Percentiles rank a stretch among this genome's conserved stretches.
These are phyloP conservation scores for Plutomurus gul DNA, from an alignment of 1,140 invertebrate genomes.

Conservation along the genomic window DNA sequence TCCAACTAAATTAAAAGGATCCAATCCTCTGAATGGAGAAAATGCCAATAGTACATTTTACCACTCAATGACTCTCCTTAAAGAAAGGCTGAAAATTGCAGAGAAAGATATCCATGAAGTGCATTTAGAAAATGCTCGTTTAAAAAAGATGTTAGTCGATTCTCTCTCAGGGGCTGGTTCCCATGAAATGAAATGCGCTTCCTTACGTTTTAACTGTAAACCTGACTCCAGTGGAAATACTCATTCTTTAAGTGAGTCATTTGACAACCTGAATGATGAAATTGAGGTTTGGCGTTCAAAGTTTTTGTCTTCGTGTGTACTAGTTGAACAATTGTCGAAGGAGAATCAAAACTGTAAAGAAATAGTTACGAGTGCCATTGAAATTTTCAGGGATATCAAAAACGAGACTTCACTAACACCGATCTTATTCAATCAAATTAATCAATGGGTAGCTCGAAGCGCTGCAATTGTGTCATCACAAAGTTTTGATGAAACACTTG, in stretches of 20 bases:
- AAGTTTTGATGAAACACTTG: background rate
- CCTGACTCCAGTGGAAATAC: slow-evolving; percentile 4
- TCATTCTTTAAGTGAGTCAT: slow-evolving; percentile 38
- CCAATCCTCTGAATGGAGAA: background rate
- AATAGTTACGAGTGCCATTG: slow-evolving; percentile 3
- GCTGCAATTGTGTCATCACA: background rate
- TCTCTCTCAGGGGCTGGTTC: slow-evolving; percentile 41
- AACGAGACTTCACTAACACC: slow-evolving; percentile 35
- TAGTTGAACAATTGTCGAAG: slow-evolving; percentile 50
- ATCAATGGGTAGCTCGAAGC: slow-evolving; percentile 33
- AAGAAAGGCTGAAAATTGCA: slow-evolving; percentile 48
- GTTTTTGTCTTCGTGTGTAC: slow-evolving; percentile 51
- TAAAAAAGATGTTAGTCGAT: slow-evolving; percentile 51
- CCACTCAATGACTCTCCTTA: slow-evolving; percentile 43
- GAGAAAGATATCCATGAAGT: slow-evolving; percentile 51
- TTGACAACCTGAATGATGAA: slow-evolving; percentile 49
- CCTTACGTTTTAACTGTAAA: background rate
- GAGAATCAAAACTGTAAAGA: slow-evolving; percentile 46
- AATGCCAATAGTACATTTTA: background rate
- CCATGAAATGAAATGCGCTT: background rate
- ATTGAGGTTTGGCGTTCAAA: slow-evolving; percentile 54
- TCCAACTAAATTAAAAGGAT: background rate
- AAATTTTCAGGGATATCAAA: slow-evolving; percentile 50
- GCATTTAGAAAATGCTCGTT: slow-evolving; percentile 45
- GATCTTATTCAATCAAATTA: slow-evolving; percentile 36